Evolutionary conservation across 1,140 invertebrate species (phyloP), one percentile per base, ranked within the genome.

Genomic region (Saccostrea echinata): DNA sequence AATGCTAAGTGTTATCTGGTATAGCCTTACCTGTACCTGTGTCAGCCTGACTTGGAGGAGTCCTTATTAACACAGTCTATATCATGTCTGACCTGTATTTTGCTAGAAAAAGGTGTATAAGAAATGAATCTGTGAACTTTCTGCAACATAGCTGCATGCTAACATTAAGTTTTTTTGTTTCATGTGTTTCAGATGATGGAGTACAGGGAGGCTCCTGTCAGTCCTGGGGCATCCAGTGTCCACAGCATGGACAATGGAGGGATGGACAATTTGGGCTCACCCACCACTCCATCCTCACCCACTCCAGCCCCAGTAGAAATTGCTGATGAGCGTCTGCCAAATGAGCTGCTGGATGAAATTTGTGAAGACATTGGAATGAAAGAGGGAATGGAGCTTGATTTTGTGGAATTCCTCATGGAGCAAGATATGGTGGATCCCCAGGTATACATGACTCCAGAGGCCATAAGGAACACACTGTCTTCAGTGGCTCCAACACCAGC

Each of bases 361-460:
- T 94, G 94, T 90, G 92, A 92, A 86, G 94, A 95, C 86, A 94
- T 95, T 76, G 94, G 94, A 1, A 94, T 95, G 92, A 94, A 95
- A 86, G 94, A 94, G 57, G 94, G 93, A 16, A 95, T 94, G 93
- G 94, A 95, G 84, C 87, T 95, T 68, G 94, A 95, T 88, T 93
- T 95, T 90, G 92, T 94, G 18, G 94, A 95, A 88, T 94, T 93
- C 80, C 90, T 93, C 12, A 94, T 94, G 93, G 93, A 94, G 88
- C 93, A 94, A 83, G 93, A 94, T 52, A 91, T 90, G 82, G 90
- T 85, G 16, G 92, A 94, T 80, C 93, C 92, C 3, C 92, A 93
- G 3, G 84, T 90, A n/a, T 94, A 94, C 86, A 94, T 94, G 93
- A 94, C 93, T 3, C 92, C 92, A 13, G 92, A 93, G 71, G 92